Evolutionary conservation across 2,113 vertebrate genomes (phyloP), one percentile per base, ranked within the genome.

Genomic region (Paracanthobrama guichenoti): DNA sequence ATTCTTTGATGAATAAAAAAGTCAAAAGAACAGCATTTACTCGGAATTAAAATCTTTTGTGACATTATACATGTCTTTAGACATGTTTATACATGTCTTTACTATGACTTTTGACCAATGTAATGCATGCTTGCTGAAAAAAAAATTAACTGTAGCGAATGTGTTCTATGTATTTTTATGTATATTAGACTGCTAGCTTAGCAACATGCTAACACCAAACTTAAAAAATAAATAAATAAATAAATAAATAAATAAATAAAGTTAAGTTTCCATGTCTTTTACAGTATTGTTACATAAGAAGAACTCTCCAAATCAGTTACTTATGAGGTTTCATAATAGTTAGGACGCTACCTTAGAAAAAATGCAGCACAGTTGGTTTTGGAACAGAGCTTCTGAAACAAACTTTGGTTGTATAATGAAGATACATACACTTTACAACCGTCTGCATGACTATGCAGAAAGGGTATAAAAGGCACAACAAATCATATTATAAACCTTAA

Each of bases 401-500:
- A 66, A 31, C 6, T 66, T 67, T 20, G 59, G 59, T 5, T 26
- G 28, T 9, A 35, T 18, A 67, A 67, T 35, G 35, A 3, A 67
- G 64, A 20, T 22, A 22, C 64, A 35, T 35, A 35, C 64, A 66
- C 28, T 66, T 35, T 28, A 66, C 14, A 18, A 66, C 26, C 16
- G 62, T 31, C 26, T 16, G 26, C 26, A 31, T 64, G 13, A 53
- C 50, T 18, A 53, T 53, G 50, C 48, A 62, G n/a, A 62, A 62
- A 62, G 12, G 60, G 67, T 9, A n/a, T 22, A 44, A 39, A 12
- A 72, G 2, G 20, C 53, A 35, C 7, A 66, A 18, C 12, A 44
- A 46, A 83, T 83, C 66, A 85, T 87, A 89, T 90, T 90, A 91
- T 93, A 93, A 94, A 93, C 92, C 90, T 88, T 89, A 94, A 93